Percentiles rank a stretch among this genome's conserved stretches.
Evolutionary conservation across 1,140 invertebrate genomes (phyloP).

Genomic region (Lordiphosa clarofinis): DNA sequence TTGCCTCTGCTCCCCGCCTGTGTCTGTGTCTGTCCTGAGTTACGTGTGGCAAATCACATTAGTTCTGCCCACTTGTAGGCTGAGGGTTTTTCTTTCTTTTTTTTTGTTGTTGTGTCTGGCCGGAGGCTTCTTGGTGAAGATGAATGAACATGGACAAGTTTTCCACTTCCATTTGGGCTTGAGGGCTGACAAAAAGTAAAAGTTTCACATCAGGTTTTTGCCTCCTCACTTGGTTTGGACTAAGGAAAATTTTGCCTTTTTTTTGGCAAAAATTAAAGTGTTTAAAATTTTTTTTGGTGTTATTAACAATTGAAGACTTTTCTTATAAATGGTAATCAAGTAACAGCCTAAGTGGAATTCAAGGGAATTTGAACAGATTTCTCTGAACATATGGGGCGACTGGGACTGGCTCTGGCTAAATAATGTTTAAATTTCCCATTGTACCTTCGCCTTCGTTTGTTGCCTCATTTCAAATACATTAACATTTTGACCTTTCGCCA

Average conservation of each 20-base stretch:
- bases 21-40: conserved; percentile 5
- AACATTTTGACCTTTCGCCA: conserved; percentile 70
- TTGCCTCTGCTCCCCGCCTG: background rate
- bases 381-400: too few species aligned
- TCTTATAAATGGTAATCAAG: too few species aligned
- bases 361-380: too few species aligned
- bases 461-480: conserved; percentile 74
- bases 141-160: conserved; percentile 73
- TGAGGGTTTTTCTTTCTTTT: conserved; percentile 10
- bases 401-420: too few species aligned
- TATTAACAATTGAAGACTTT: too few species aligned
- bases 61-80: conserved; percentile 41
- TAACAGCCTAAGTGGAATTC: too few species aligned
- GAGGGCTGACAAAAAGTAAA: conserved; percentile 28
- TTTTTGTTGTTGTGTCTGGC: conserved; percentile 4
- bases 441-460: background rate
- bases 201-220: conserved; percentile 34
- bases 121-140: conserved; percentile 40
- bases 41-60: conserved; percentile 14
- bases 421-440: too few species aligned
- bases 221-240: background rate
- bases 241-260: too few species aligned
- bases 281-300: too few species aligned
- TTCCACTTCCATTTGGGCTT: conserved; percentile 44
- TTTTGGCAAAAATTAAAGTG: too few species aligned